A percentile compares a stretch with the other conserved stretches of the same genome.
phyloP scores from a whole-genome alignment of 2,113 vertebrate species.

The Pelvicachromis taeniatus region DNA sequence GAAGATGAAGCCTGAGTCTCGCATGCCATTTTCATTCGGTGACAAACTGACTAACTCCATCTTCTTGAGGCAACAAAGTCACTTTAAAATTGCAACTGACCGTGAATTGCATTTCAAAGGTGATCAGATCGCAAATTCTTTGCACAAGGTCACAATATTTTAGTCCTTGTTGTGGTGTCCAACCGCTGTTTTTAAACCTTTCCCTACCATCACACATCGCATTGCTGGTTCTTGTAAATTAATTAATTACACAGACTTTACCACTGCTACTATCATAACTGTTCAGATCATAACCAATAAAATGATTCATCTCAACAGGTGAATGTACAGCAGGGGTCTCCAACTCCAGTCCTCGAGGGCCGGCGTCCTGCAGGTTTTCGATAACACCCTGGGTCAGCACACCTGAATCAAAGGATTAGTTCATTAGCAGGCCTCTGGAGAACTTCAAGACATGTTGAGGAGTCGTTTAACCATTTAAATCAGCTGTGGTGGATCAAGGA shows the following conservation, averaged over 20 bases:
- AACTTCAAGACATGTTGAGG: too few relatives aligned
- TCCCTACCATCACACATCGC: not conserved
- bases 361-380: too few relatives aligned
- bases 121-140: not conserved
- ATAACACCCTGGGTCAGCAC: too few relatives aligned
- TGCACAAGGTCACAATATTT: not conserved
- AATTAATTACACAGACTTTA: not conserved
- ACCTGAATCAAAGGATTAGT: too few relatives aligned
- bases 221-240: not conserved
- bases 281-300: not conserved
- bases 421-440: too few relatives aligned
- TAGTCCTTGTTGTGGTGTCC: too few relatives aligned
- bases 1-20: not conserved
- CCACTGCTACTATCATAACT: not conserved
- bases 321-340: not conserved
- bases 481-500: too few relatives aligned
- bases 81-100: not conserved
- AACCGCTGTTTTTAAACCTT: not conserved
- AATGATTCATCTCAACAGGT: not conserved
- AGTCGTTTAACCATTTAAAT: too few relatives aligned
- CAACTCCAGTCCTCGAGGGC: too few relatives aligned
- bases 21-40: not conserved
- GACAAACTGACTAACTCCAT: not conserved
- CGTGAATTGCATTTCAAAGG: too few relatives aligned
- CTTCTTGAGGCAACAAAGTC: not conserved